These are phyloP conservation scores for Drosophila pruinosa DNA, from an alignment of 1,140 invertebrate species.

Conservation along the genomic window DNA sequence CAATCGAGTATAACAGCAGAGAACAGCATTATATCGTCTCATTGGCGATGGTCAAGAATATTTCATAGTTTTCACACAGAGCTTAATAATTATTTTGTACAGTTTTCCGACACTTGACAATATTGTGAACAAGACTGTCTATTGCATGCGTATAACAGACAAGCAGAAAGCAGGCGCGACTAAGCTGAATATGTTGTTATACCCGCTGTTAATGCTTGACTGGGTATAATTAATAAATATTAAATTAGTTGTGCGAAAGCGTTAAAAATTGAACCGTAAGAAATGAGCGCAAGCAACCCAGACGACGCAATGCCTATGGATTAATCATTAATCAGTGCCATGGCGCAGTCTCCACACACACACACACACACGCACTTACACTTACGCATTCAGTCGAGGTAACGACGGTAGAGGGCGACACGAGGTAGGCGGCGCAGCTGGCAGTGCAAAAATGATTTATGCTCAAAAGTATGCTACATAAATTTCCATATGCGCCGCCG, in stretches of 20 bases:
- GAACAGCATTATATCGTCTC: no score
- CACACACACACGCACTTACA: slow-evolving; percentile 1
- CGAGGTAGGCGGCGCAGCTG: slow-evolving; percentile 13
- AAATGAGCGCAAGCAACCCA: slow-evolving; percentile 31
- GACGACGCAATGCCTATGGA: slow-evolving; percentile 53
- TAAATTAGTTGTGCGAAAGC: slow-evolving; percentile 43
- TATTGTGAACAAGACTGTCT: no score
- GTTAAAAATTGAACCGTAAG: slow-evolving; percentile 39
- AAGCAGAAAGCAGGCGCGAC: neutral
- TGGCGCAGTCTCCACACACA: neutral
- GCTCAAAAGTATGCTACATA: slow-evolving; percentile 50
- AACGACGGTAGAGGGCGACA: neutral
- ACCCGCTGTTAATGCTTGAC: slow-evolving; percentile 1
- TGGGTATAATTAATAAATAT: slow-evolving; percentile 55
- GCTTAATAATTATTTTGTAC: no score
- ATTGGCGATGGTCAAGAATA: no score
- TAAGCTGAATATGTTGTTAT: neutral
- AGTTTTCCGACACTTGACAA: no score
- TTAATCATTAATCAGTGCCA: slow-evolving; percentile 61
- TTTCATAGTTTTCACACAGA: no score
- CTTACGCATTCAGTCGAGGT: no score
- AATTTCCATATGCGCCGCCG: slow-evolving; percentile 42
- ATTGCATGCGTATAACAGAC: no score
- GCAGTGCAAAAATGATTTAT: slow-evolving; percentile 47
- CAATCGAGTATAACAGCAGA: no score